These are phyloP conservation scores for Gymnocheta viridis DNA, from an alignment of 2,888 invertebrate species.

Conservation along the genomic window DNA sequence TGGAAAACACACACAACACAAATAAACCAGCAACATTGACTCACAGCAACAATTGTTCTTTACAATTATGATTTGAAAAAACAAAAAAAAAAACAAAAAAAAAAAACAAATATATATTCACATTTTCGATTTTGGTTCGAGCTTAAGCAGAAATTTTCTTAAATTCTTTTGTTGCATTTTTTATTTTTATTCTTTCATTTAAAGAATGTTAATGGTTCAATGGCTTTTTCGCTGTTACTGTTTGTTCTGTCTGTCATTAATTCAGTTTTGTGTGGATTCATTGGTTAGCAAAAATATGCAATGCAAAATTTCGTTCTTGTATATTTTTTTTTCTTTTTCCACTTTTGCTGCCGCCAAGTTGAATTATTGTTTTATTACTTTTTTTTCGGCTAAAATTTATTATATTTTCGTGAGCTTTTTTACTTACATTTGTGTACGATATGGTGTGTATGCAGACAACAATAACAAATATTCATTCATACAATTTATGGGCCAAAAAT, in stretches of 20 bases:
- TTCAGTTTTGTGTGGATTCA: conserved; percentile 31
- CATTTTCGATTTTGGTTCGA: conserved; percentile 16
- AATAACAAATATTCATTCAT: conserved; percentile 68
- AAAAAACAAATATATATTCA: background rate
- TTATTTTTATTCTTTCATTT: conserved; percentile 10
- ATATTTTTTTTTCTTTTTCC: conserved; percentile 14
- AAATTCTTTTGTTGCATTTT: conserved; percentile 52
- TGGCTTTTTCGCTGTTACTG: conserved; percentile 51
- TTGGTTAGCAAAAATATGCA: conserved; percentile 46
- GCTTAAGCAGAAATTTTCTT: conserved; percentile 41
- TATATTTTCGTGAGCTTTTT: conserved; percentile 71
- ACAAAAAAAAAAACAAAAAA: conserved; percentile 4
- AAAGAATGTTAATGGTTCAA: conserved; percentile 61
- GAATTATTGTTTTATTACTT: conserved; percentile 76
- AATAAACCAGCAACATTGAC: conserved; percentile 27
- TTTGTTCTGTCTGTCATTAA: conserved; percentile 46
- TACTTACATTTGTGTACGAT: conserved; percentile 51
- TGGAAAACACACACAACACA: conserved; percentile 28
- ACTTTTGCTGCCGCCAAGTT: conserved; percentile 68
- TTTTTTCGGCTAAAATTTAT: conserved; percentile 73
- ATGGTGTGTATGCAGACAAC: conserved; percentile 53
- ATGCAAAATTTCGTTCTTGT: conserved; percentile 45
- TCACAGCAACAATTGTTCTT: conserved; percentile 50
- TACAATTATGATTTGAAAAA: conserved; percentile 51
- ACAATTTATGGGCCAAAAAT: conserved; percentile 67